A percentile compares a stretch with the other conserved stretches of the same genome.
phyloP scores from a whole-genome alignment of 2,888 invertebrate species.

The Parnassius orleans region DNA sequence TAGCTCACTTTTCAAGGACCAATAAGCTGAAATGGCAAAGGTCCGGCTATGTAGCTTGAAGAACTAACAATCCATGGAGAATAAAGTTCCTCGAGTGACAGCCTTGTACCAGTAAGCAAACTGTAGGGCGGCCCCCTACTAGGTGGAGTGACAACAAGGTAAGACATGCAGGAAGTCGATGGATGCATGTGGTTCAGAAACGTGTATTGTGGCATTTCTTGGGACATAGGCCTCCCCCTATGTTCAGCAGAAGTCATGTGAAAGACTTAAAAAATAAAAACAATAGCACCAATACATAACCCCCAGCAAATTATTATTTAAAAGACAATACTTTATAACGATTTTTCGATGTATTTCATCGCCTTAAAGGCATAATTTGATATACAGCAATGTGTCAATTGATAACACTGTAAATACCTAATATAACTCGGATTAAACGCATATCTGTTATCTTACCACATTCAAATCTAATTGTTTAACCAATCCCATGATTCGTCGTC shows the following conservation, averaged over 20 bases:
- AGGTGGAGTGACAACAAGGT: no score
- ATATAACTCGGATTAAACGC: not conserved
- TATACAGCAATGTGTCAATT: not conserved
- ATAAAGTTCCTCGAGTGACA: no score
- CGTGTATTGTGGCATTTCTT: not conserved
- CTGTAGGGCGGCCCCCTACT: no score
- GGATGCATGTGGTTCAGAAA: not conserved
- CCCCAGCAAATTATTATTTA: not conserved
- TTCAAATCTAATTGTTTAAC: constrained; percentile 53
- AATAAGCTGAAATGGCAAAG: no score
- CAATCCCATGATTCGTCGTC: constrained; percentile 70
- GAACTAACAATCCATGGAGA: no score
- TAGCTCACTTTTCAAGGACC: no score
- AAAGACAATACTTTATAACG: not conserved
- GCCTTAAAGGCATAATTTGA: not conserved
- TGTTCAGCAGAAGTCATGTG: not conserved
- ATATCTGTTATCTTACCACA: constrained; percentile 4
- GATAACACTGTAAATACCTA: not conserved
- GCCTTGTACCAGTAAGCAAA: no score
- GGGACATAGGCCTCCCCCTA: not conserved
- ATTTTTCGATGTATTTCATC: not conserved
- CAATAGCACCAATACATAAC: not conserved
- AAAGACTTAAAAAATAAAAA: not conserved
- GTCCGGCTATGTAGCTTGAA: no score
- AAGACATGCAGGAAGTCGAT: not conserved